Base-by-base conservation (phyloP, 2,113 vertebrate species). In the Deroptyus accipitrinus region DNA sequence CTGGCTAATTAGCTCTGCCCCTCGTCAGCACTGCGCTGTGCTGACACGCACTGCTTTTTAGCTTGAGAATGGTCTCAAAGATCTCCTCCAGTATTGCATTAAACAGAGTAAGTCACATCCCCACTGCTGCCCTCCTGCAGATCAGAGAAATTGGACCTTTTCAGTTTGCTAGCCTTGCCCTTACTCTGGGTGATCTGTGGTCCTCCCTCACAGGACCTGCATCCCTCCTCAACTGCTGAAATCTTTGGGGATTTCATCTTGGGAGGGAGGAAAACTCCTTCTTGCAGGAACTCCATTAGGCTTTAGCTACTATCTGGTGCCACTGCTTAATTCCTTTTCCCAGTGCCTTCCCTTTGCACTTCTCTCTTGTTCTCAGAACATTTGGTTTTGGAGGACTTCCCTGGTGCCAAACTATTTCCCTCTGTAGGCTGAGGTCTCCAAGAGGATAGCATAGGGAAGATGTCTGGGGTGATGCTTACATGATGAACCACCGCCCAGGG, bases 371-470 rank as follows among this genome's bases (percentile, higher is more conserved):
- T 70, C 66, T 75, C 13, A 3, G 11, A 30, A 37, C 23, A 11
- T 67, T 74, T 72, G 31, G 17, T 72, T 84, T 78, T 5, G 2
- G 24, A 49, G 28, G 31, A 41, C 18, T 52, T 51, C 18, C 44
- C 31, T 2, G 2, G 13, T 77, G 68, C 33, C 23, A 0, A 1
- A 28, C 30, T 84, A 16, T 76, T 69, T 92, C 22, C n/a, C 51
- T 30, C 15, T 46, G 51, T 30, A 49, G 59, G 22, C 31, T n/a
- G 59, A 81, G 24, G 39, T 6, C 69, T 63, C 57, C 1, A 4
- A 0, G 1, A 62, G 30, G 11, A 25, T 0, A 1, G 30, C 39
- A 27, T 5, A 15, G 59, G 37, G 57, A 37, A 49, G n/a, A 24
- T 37, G 51, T 30, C 69, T 31, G 39, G 23, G n/a, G 17, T 16